A percentile compares a stretch with the other conserved stretches of the same genome.
Evolutionary conservation across 2,888 invertebrate genomes (phyloP).

Genomic region (Bugulina stolonifera): DNA sequence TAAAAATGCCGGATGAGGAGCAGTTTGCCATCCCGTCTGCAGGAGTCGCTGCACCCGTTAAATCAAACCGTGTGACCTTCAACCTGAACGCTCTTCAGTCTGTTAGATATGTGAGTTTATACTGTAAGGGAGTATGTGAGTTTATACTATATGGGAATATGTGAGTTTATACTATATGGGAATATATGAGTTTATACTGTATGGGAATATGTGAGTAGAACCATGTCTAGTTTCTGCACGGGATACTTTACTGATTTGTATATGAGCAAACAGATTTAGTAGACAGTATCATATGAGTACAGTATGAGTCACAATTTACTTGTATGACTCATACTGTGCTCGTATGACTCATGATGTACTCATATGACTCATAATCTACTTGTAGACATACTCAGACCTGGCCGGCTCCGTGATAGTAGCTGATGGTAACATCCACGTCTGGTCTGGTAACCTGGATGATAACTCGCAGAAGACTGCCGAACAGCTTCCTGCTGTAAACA

Average conservation of each 20-base stretch:
- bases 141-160: no score
- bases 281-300: no score
- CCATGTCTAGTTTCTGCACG: no score
- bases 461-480: slow-evolving; percentile 3
- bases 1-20: neutral
- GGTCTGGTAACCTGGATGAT: slow-evolving; percentile 5
- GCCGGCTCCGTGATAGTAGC: slow-evolving; percentile 10
- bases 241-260: no score
- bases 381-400: slow-evolving; percentile 1
- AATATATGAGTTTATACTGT: no score
- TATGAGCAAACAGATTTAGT: no score
- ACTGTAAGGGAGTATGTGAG: no score
- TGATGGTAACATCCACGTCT: neutral
- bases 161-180: no score
- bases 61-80: neutral
- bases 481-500: slow-evolving; percentile 11
- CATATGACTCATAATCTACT: neutral
- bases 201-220: no score
- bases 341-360: no score
- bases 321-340: no score
- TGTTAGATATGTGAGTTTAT: slow-evolving; percentile 5
- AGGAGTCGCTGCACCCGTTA: neutral
- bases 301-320: no score
- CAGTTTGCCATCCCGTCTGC: neutral
- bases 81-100: slow-evolving; percentile 4